Evolutionary conservation across 2,888 invertebrate genomes (phyloP).

Genomic region (Autographa pulchrina): DNA sequence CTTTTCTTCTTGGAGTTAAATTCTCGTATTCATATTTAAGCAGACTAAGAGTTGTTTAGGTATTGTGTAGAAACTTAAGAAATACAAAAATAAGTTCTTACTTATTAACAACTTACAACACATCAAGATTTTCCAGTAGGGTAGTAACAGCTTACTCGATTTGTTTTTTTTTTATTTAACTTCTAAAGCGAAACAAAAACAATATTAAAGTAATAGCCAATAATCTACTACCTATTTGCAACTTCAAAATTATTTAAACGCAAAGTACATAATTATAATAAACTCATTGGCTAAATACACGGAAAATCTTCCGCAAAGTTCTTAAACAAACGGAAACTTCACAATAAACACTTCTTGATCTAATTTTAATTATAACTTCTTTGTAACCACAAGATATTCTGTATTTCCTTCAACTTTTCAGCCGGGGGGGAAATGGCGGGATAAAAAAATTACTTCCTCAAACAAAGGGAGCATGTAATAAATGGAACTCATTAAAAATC

Average conservation of each 20-base stretch:
- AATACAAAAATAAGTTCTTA: no score
- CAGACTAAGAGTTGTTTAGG: no score
- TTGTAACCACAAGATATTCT: slow-evolving; percentile 19
- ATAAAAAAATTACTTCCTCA: slow-evolving; percentile 42
- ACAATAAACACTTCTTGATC: slow-evolving; percentile 34
- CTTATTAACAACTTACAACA: no score
- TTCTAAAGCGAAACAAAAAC: no score
- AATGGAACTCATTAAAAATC: slow-evolving; percentile 39
- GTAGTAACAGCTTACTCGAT: no score
- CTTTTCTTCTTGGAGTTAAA: no score
- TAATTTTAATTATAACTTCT: slow-evolving; percentile 38
- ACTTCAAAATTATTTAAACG: background rate
- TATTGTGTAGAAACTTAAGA: no score
- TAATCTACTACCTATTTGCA: background rate
- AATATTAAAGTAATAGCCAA: background rate
- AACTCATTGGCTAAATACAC: slow-evolving; percentile 1
- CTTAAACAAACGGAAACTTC: slow-evolving; percentile 19
- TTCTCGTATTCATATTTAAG: no score
- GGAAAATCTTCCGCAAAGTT: background rate
- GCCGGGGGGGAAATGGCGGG: slow-evolving; percentile 22
- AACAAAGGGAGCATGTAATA: slow-evolving; percentile 34
- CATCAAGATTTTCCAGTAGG: no score
- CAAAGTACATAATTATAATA: background rate
- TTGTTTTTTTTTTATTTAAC: no score
- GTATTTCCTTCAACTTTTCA: slow-evolving; percentile 20